Evolutionary conservation across 2,797 vertebrate genomes (phyloP).

Genomic region (Bovichtus diacanthus): DNA sequence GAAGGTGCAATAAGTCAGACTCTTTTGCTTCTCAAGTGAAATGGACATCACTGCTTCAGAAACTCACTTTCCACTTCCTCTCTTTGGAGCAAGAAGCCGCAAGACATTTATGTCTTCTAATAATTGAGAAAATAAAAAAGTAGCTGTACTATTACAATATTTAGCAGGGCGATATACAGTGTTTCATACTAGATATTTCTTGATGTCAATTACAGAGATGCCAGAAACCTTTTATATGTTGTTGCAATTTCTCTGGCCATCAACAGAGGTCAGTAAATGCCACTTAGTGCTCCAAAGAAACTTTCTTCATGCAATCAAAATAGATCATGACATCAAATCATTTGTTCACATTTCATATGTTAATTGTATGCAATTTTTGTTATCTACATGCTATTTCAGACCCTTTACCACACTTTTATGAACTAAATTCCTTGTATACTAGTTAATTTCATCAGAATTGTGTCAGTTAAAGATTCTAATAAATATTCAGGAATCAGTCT

Average conservation of each 20-base stretch:
- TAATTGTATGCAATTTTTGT: too few relatives aligned
- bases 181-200: not conserved
- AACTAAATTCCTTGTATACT: too few relatives aligned
- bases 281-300: not conserved
- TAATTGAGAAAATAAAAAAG: not conserved
- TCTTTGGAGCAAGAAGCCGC: not conserved
- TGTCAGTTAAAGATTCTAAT: too few relatives aligned
- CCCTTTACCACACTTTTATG: not conserved
- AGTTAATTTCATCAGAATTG: too few relatives aligned
- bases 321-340: not conserved
- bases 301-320: not conserved
- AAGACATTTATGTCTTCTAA: not conserved
- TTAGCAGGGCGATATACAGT: not conserved
- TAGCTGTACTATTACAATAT: not conserved
- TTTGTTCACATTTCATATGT: not conserved
- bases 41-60: not conserved
- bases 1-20: conserved; percentile 10
- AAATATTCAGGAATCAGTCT: too few relatives aligned
- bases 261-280: conserved; percentile 9
- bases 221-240: not conserved
- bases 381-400: not conserved
- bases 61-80: not conserved
- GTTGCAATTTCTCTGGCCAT: conserved; percentile 5
- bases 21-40: not conserved
- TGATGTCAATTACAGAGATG: not conserved